Evolutionary conservation across 2,888 invertebrate genomes (phyloP).

Genomic region (Pammene fasciana): DNA sequence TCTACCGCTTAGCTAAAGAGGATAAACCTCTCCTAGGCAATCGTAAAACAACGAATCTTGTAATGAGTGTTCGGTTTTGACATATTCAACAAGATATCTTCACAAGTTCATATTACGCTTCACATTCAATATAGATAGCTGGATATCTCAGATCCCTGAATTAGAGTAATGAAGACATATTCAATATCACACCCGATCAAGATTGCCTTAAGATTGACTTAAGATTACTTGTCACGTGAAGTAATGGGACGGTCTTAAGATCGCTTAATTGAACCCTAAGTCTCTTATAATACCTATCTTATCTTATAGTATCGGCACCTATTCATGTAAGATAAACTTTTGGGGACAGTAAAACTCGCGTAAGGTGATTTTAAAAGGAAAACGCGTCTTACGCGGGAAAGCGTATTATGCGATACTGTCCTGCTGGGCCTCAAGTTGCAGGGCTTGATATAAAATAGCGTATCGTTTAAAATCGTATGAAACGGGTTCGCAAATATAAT

Average conservation of each 20-base stretch:
- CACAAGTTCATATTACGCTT: too few relatives aligned
- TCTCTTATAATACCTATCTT: background rate
- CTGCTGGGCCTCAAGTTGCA: too few relatives aligned
- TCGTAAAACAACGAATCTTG: background rate
- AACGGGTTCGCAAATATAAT: too few relatives aligned
- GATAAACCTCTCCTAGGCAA: background rate
- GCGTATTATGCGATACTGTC: too few relatives aligned
- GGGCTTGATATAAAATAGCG: too few relatives aligned
- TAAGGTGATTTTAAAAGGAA: too few relatives aligned
- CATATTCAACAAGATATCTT: background rate
- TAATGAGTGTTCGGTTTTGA: background rate
- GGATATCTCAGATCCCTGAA: background rate
- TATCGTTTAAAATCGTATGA: too few relatives aligned
- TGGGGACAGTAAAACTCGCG: too few relatives aligned
- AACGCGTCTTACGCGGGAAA: too few relatives aligned
- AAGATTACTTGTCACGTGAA: background rate
- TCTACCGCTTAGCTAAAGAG: too few relatives aligned
- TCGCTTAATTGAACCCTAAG: background rate
- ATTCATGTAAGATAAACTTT: too few relatives aligned
- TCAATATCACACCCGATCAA: conserved; percentile 3
- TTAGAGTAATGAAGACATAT: background rate
- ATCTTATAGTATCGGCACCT: too few relatives aligned
- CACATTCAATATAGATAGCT: background rate
- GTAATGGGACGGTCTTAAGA: background rate
- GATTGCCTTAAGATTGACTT: background rate